A percentile compares a stretch with the other conserved stretches of the same genome.
These are phyloP conservation scores for Cecidostiba fungosa DNA, from an alignment of 2,888 invertebrate species.

Conservation along the genomic window DNA sequence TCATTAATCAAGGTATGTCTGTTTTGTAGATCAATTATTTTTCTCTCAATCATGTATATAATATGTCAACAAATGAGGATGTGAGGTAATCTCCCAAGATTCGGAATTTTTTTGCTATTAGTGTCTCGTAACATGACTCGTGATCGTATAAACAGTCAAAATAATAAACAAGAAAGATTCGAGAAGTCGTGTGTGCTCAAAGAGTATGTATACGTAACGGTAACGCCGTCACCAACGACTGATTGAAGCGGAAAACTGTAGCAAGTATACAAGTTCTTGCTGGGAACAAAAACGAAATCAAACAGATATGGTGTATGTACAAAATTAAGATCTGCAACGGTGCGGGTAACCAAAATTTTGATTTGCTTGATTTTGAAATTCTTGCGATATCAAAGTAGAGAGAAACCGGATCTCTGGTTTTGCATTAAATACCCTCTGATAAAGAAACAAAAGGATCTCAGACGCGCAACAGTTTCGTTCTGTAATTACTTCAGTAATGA, in stretches of 20 bases:
- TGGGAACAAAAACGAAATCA: slow-evolving; percentile 9
- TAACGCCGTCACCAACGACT: slow-evolving; percentile 47
- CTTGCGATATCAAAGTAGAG: not conserved
- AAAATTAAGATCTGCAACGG: slow-evolving; percentile 19
- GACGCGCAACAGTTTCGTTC: not conserved
- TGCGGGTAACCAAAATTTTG: slow-evolving; percentile 52
- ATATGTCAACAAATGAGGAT: slow-evolving; percentile 21
- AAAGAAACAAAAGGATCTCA: not conserved
- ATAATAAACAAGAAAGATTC: slow-evolving; percentile 33
- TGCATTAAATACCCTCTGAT: not conserved
- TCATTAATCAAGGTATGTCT: slow-evolving; percentile 20
- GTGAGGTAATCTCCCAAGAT: slow-evolving; percentile 16
- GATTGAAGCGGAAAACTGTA: slow-evolving; percentile 30
- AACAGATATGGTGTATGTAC: slow-evolving; percentile 27
- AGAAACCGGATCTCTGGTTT: not conserved
- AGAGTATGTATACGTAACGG: slow-evolving; percentile 23
- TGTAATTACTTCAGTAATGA: not conserved
- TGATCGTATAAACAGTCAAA: not conserved
- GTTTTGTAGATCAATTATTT: not conserved
- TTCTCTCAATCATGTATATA: slow-evolving; percentile 13
- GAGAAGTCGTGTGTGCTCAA: slow-evolving; percentile 53
- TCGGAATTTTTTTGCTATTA: slow-evolving; percentile 3
- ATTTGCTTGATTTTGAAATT: not conserved
- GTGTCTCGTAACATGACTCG: not conserved
- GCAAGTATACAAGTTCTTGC: slow-evolving; percentile 15